These are phyloP conservation scores for Umimayanthus kanabou DNA, from an alignment of 92 coral and sea anemone species.

Conservation along the genomic window DNA sequence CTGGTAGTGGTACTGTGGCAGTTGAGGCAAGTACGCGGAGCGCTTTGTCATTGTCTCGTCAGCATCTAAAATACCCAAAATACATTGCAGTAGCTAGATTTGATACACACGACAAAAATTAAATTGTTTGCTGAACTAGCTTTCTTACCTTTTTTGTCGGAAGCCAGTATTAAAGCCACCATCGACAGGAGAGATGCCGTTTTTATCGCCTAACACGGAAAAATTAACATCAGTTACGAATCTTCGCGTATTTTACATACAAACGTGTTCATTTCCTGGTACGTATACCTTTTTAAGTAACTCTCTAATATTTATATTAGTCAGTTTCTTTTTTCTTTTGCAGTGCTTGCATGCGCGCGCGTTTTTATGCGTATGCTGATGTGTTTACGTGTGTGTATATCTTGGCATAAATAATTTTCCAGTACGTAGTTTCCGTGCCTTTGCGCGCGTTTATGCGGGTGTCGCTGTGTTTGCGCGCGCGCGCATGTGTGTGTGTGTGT, in stretches of 20 bases:
- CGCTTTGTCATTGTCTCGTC: constrained; percentile 24
- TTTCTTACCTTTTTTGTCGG: constrained; percentile 25
- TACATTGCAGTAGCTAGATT: neutral
- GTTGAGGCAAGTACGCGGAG: constrained; percentile 6
- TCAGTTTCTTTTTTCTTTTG: too few species aligned
- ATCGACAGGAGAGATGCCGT: constrained; percentile 10
- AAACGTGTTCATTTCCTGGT: neutral
- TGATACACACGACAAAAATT: too few species aligned
- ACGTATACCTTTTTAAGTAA: too few species aligned
- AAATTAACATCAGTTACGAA: neutral
- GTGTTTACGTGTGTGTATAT: too few species aligned
- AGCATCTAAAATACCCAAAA: constrained; percentile 19
- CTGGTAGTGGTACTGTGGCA: constrained; percentile 21
- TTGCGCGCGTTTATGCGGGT: too few species aligned
- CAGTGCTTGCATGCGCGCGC: too few species aligned
- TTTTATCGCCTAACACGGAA: neutral
- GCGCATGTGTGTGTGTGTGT: too few species aligned
- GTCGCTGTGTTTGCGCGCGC: too few species aligned
- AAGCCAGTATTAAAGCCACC: neutral
- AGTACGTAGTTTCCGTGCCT: too few species aligned
- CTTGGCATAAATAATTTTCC: too few species aligned
- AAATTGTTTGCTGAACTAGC: neutral
- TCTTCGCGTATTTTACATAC: neutral
- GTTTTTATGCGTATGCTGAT: too few species aligned
- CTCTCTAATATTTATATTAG: too few species aligned